These are phyloP conservation scores for Macaca nemestrina DNA, from an alignment of 2,113 vertebrate genomes.

Conservation along the genomic window DNA sequence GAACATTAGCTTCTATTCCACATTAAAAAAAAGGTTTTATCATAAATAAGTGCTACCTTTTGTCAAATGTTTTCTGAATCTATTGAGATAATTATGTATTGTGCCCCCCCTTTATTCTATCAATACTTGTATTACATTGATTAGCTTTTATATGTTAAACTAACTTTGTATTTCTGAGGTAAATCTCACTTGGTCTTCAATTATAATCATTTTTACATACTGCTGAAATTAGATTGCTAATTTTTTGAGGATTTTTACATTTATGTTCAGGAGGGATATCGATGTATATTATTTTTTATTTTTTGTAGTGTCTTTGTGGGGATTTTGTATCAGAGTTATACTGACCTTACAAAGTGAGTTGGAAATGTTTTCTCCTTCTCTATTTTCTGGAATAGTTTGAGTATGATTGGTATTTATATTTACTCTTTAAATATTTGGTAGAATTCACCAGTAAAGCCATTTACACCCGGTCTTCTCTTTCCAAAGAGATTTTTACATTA, in stretches of 20 bases:
- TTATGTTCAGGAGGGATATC: background rate
- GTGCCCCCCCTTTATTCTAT: background rate
- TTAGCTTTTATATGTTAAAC: background rate
- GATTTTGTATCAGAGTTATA: background rate
- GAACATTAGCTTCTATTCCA: background rate
- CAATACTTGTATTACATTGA: background rate
- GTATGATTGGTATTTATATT: background rate
- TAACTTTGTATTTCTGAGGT: background rate
- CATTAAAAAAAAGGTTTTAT: background rate
- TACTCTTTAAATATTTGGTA: background rate
- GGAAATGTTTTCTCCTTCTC: background rate
- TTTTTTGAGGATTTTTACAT: background rate
- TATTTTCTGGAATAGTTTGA: background rate
- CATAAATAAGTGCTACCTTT: background rate
- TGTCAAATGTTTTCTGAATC: background rate
- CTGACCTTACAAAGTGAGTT: background rate
- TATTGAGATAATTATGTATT: background rate
- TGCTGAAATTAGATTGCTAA: background rate
- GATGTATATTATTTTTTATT: background rate
- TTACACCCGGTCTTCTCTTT: background rate
- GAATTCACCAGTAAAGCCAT: background rate
- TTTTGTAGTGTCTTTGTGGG: background rate
- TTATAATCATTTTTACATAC: background rate
- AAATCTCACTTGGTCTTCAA: background rate
- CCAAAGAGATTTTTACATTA: background rate